phyloP scores from a whole-genome alignment of 1,140 invertebrate genomes.

The Heliconius nattereri region DNA sequence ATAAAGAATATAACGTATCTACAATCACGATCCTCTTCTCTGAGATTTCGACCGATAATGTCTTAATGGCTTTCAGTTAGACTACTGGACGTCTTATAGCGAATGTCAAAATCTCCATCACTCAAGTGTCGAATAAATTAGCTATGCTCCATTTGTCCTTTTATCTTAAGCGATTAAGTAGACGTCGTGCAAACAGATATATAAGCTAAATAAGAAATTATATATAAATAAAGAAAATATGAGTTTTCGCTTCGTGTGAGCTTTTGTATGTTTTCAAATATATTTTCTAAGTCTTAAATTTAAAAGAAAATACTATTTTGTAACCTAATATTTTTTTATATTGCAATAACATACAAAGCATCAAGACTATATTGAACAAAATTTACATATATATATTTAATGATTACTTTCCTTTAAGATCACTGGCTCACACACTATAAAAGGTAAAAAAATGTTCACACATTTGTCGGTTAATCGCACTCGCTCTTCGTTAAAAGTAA shows the following conservation, averaged over 20 bases:
- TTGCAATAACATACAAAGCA: too few species aligned
- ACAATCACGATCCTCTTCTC: constrained; percentile 16
- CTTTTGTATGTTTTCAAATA: too few species aligned
- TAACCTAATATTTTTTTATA: too few species aligned
- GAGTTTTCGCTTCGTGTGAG: too few species aligned
- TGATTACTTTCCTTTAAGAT: not conserved
- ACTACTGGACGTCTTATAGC: constrained; percentile 47
- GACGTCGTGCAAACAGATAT: constrained; percentile 17
- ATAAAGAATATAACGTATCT: constrained; percentile 11
- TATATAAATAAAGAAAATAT: not conserved
- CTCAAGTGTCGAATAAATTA: constrained; percentile 52
- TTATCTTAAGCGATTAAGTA: constrained; percentile 43
- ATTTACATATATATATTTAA: not conserved
- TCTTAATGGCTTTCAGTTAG: constrained; percentile 53
- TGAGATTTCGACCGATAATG: constrained; percentile 40
- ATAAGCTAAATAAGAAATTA: not conserved
- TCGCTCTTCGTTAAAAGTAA: constrained; percentile 41
- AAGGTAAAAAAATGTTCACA: constrained; percentile 27
- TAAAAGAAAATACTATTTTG: too few species aligned
- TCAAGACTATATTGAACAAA: not conserved
- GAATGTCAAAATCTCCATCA: constrained; percentile 49
- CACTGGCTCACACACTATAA: not conserved
- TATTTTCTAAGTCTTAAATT: too few species aligned
- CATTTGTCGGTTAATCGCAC: constrained; percentile 20
- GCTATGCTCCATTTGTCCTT: constrained; percentile 39